Evolutionary conservation across 2,113 vertebrate genomes (phyloP).

Genomic region (Dascyllus trimaculatus): DNA sequence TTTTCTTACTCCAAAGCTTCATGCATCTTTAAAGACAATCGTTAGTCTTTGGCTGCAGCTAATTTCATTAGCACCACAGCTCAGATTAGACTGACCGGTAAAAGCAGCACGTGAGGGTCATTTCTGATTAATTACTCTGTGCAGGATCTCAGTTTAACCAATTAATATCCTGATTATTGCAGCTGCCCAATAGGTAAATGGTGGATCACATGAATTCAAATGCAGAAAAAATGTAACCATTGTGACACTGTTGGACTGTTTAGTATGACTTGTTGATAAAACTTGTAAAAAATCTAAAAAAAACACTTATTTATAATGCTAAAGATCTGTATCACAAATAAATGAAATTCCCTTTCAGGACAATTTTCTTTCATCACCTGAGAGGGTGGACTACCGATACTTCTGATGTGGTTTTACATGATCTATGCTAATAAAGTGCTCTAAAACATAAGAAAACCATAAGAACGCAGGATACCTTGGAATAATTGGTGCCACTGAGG

Average conservation of each 20-base stretch:
- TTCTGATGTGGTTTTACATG: background rate
- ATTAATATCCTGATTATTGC: background rate
- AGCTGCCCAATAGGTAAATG: background rate
- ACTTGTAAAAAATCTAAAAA: no score
- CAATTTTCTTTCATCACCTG: background rate
- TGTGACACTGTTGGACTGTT: no score
- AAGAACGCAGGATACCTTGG: background rate
- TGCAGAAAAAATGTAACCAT: no score
- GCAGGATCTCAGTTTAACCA: background rate
- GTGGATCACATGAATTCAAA: background rate
- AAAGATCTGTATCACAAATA: no score
- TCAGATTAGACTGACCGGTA: constrained; percentile 13
- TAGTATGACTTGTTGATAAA: no score
- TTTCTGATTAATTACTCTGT: constrained; percentile 19
- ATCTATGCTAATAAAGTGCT: constrained; percentile 16
- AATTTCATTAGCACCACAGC: constrained; percentile 31
- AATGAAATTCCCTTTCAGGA: no score
- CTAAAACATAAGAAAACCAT: background rate
- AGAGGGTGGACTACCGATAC: background rate
- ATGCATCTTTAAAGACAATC: constrained; percentile 52
- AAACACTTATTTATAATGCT: no score
- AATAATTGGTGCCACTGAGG: background rate
- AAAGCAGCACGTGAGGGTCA: background rate
- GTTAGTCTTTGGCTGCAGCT: constrained; percentile 13
- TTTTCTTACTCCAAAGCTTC: constrained; percentile 9